Percentiles rank a stretch among this genome's conserved stretches.
Evolutionary conservation across 2,113 vertebrate species (phyloP).

Genomic region (Pedetes capensis): DNA sequence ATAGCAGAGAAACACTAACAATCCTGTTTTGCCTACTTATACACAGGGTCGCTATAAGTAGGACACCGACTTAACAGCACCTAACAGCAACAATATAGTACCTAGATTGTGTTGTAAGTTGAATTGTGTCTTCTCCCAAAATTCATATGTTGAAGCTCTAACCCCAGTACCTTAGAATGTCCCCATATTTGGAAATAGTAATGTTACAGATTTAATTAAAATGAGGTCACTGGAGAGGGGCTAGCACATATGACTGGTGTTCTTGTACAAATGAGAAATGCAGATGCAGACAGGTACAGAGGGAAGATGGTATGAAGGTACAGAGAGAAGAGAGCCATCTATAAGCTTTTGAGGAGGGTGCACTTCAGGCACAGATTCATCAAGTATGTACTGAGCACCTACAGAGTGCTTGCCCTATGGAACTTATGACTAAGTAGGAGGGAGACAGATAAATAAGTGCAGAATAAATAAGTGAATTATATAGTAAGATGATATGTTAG

Average conservation of each 20-base stretch:
- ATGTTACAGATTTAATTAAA: too few species aligned
- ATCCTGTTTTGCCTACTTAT: too few species aligned
- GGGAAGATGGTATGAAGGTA: not conserved
- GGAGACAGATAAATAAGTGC: not conserved
- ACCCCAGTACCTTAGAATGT: too few species aligned
- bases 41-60: too few species aligned
- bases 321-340: not conserved
- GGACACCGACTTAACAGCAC: too few species aligned
- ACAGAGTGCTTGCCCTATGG: not conserved
- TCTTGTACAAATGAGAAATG: not conserved
- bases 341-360: not conserved
- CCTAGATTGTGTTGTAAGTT: too few species aligned
- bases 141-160: too few species aligned
- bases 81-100: too few species aligned
- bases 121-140: too few species aligned
- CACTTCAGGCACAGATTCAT: not conserved
- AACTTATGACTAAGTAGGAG: not conserved
- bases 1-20: too few species aligned
- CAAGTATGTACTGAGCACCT: not conserved
- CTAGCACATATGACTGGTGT: not conserved
- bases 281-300: not conserved
- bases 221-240: too few species aligned
- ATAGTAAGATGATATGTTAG: not conserved
- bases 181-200: too few species aligned
- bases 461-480: not conserved